These are phyloP conservation scores for Sinotaia quadrata DNA, from an alignment of 2,888 invertebrate species.

Conservation along the genomic window DNA sequence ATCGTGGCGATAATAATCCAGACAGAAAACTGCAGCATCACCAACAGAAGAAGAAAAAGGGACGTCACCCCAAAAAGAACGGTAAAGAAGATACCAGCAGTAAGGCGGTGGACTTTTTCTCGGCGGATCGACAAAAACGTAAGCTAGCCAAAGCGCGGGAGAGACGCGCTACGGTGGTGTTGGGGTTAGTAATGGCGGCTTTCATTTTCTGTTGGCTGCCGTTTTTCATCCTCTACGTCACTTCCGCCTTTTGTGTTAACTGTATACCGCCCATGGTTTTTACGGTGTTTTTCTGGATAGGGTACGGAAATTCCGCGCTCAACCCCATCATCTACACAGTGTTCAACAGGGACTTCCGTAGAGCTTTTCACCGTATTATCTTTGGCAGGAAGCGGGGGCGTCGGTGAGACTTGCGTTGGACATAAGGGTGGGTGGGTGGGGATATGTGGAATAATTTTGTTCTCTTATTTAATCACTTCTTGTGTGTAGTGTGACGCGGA, in stretches of 20 bases:
- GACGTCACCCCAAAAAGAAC: constrained; percentile 4
- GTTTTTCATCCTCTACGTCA: constrained; percentile 82
- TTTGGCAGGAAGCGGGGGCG: constrained; percentile 68
- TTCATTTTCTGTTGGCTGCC: constrained; percentile 99
- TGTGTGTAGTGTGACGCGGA: no score
- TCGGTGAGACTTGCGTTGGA: constrained; percentile 13
- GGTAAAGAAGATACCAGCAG: constrained; percentile 6
- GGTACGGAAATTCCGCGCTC: constrained; percentile 96
- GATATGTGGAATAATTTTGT: no score
- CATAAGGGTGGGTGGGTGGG: no score
- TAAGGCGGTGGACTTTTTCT: constrained; percentile 36
- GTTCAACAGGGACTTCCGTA: constrained; percentile 96
- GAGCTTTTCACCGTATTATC: constrained; percentile 94
- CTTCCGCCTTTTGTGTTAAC: constrained; percentile 69
- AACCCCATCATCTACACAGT: constrained; percentile 95
- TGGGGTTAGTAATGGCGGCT: constrained; percentile 98
- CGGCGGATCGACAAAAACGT: constrained; percentile 80
- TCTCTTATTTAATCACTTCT: no score
- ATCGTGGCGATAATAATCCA: constrained; percentile 4
- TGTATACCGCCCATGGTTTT: constrained; percentile 75
- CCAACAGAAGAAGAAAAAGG: constrained; percentile 15
- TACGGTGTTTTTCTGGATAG: constrained; percentile 95
- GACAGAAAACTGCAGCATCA: background rate
- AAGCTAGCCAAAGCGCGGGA: constrained; percentile 95
- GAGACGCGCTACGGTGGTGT: constrained; percentile 94